phyloP scores from a whole-genome alignment of 1,140 invertebrate species.

The Vanessa atalanta region DNA sequence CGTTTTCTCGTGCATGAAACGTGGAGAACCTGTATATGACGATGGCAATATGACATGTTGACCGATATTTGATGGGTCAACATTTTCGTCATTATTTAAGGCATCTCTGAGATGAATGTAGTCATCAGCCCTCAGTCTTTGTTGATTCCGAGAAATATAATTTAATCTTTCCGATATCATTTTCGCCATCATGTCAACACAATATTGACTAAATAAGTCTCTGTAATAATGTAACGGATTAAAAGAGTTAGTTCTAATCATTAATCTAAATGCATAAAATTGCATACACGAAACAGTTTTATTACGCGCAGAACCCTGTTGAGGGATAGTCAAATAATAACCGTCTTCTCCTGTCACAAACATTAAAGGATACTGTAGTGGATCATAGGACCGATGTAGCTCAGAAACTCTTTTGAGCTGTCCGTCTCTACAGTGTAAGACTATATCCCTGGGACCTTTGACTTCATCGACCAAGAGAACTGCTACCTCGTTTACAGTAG shows the following conservation, averaged over 20 bases:
- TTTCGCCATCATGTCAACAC: slow-evolving; percentile 22
- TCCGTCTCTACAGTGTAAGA: slow-evolving; percentile 58
- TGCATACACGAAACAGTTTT: neutral
- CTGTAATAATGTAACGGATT: neutral
- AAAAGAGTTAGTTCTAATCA: slow-evolving; percentile 7
- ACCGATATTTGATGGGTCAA: slow-evolving; percentile 5
- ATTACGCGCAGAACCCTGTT: no score
- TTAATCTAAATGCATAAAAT: neutral
- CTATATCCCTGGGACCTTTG: slow-evolving; percentile 67
- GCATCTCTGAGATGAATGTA: no score
- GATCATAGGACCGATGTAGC: slow-evolving; percentile 42
- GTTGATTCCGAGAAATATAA: slow-evolving; percentile 15
- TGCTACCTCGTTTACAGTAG: slow-evolving; percentile 59
- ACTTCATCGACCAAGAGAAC: slow-evolving; percentile 68
- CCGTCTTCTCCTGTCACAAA: slow-evolving; percentile 36
- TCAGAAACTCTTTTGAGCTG: neutral
- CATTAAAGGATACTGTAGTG: slow-evolving; percentile 30
- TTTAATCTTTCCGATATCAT: slow-evolving; percentile 23
- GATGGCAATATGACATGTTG: slow-evolving; percentile 9
- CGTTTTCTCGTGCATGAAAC: no score
- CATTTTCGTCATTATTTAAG: no score
- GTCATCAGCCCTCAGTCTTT: slow-evolving; percentile 4
- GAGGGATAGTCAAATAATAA: slow-evolving; percentile 42
- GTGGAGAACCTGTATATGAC: no score
- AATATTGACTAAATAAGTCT: no score